Evolutionary conservation across 2,113 vertebrate genomes (phyloP), one percentile per base, ranked within the genome.

Genomic region (Zosterops hypoxanthus): DNA sequence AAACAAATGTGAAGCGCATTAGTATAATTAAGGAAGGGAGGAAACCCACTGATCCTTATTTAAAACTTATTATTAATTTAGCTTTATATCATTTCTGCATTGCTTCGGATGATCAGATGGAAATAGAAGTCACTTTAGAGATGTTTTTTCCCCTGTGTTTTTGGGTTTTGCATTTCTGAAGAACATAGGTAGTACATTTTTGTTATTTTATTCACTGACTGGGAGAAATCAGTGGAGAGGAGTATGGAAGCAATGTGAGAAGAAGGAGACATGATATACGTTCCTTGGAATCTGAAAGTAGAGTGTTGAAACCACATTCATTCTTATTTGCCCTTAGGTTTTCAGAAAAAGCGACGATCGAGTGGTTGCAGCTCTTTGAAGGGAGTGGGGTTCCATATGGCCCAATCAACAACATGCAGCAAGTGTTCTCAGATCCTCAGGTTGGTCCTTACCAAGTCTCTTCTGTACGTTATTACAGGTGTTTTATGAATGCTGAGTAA

Each of bases 381-480:
- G 99, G 98, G 46, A 99, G 98, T 47, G 98, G 98, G 23, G 98
- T 99, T 96, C 99, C 99, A 12, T 98, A 99, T 8, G 99, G 99
- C 52, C 99, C 99, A 68, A 99, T 99, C 98, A 99, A 99, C 97
- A 99, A 91, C 86, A 99, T 99, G 92, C 98, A 98, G 96, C 97
- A 98, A 94, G 99, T 99, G 16, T 99, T 99, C 95, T 97, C 98
- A 11, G 98, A 99, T 83, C 98, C 99, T 22, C 99, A 99, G 99
- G 99, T 99, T 93, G 97, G 99, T 96, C 69, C 70, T 90, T 36
- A 22, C 71, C 55, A 21, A 83, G 55, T 46, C 50, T 88, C 86
- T 95, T 84, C 66, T 75, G 26, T 69, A 47, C 3, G 1, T 39
- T 73, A 29, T 26, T 72, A 34, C 33, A 20, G 0, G 1, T 82